Percentiles rank a stretch among this genome's conserved stretches.
Conservation (phyloP, 2,113 vertebrate species). For the Progne subis region DNA sequence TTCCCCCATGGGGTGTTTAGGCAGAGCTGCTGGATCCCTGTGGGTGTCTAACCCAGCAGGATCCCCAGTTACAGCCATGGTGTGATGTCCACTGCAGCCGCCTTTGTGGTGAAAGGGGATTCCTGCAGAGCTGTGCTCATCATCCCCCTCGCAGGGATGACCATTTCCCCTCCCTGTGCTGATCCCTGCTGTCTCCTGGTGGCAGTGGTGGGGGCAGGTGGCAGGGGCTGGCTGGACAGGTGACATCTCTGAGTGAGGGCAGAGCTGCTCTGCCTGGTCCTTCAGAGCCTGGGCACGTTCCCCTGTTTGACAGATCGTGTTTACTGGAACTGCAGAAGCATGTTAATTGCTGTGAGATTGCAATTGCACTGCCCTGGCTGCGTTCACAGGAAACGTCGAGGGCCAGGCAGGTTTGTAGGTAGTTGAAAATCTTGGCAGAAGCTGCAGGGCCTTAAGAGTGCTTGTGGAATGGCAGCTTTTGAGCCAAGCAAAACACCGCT, state of each 20-base stretch:
- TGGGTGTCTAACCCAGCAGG: neutral
- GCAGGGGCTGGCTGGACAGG: neutral
- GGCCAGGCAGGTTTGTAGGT: neutral
- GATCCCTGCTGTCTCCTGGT: neutral
- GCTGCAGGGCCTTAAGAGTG: neutral
- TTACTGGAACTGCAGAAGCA: neutral
- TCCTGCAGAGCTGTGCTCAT: rapidly evolving
- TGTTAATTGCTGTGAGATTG: neutral
- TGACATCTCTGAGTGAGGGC: neutral
- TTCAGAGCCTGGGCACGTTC: neutral
- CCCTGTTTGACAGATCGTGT: rapidly evolving
- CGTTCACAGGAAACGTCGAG: rapidly evolving
- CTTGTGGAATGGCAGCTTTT: neutral
- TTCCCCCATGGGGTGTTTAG: neutral
- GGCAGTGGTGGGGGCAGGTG: neutral
- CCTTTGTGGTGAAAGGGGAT: neutral
- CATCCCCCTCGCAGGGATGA: neutral
- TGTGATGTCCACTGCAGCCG: rapidly evolving
- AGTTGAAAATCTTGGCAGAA: neutral
- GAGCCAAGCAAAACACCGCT: neutral
- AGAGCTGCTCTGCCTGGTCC: neutral
- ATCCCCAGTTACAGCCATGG: rapidly evolving
- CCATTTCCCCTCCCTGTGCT: neutral
- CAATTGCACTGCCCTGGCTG: neutral
- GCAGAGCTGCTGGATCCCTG: neutral